phyloP scores from a whole-genome alignment of 2,797 vertebrate species.

The Hyperoplus lanceolatus region DNA sequence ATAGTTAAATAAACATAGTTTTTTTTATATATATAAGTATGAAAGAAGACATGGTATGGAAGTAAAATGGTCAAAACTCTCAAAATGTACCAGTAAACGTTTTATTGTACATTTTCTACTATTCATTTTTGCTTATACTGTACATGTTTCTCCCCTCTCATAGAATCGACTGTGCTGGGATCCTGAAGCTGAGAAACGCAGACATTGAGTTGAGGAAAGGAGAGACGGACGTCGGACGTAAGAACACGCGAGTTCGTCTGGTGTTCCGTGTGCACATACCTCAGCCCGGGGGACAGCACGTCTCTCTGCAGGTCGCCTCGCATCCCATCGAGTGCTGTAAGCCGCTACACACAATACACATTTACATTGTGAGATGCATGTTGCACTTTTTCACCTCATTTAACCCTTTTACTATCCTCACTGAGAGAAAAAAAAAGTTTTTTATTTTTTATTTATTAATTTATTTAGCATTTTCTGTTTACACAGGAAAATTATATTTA shows the following conservation, averaged over 20 bases:
- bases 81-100: too few species aligned
- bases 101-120: too few species aligned
- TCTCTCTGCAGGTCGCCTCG: constrained; percentile 94
- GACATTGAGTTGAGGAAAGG: constrained; percentile 98
- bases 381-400: neutral
- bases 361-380: neutral
- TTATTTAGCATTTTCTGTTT: too few species aligned
- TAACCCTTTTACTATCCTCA: too few species aligned
- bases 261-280: constrained; percentile 97
- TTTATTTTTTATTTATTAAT: too few species aligned
- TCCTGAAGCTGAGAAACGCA: constrained; percentile 96
- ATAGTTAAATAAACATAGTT: too few species aligned
- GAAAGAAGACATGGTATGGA: too few species aligned
- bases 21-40: too few species aligned
- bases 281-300: constrained; percentile 89
- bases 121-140: too few species aligned
- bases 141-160: neutral
- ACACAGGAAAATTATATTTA: too few species aligned
- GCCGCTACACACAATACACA: constrained; percentile 56
- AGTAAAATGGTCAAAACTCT: too few species aligned
- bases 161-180: constrained; percentile 98
- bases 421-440: too few species aligned
- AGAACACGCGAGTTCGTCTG: constrained; percentile 96
- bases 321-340: constrained; percentile 98
- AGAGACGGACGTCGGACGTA: constrained; percentile 97